A percentile compares a stretch with the other conserved stretches of the same genome.
Conservation (phyloP, 2,888 invertebrate species). For the Lithodes maja region DNA sequence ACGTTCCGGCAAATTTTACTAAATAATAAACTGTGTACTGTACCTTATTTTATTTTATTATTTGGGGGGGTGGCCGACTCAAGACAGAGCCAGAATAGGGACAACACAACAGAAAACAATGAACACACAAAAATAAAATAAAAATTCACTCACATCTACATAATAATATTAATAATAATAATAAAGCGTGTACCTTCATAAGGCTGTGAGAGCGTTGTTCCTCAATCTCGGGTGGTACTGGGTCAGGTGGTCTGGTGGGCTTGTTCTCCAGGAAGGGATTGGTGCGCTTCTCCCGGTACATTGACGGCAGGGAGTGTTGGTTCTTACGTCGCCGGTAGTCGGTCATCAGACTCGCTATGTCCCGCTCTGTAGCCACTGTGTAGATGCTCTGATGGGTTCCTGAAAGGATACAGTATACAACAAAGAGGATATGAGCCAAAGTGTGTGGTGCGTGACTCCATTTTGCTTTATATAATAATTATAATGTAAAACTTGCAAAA, state of each 20-base stretch:
- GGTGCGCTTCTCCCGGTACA: slow-evolving; percentile 62
- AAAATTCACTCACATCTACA: too few relatives aligned
- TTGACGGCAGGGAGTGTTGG: slow-evolving; percentile 75
- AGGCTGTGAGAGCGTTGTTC: slow-evolving; percentile 88
- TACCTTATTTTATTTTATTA: too few relatives aligned
- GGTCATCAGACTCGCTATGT: slow-evolving; percentile 77
- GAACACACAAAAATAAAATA: too few relatives aligned
- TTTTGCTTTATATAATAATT: neutral
- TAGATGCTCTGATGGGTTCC: slow-evolving; percentile 73
- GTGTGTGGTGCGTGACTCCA: neutral
- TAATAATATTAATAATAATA: too few relatives aligned
- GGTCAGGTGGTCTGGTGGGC: slow-evolving; percentile 61
- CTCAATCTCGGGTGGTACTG: slow-evolving; percentile 86
- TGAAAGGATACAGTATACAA: neutral
- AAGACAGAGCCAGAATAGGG: too few relatives aligned
- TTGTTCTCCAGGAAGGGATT: slow-evolving; percentile 69
- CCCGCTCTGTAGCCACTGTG: slow-evolving; percentile 76
- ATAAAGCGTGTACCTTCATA: slow-evolving; percentile 80
- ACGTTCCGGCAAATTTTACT: too few relatives aligned
- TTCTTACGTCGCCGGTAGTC: slow-evolving; percentile 78
- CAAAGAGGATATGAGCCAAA: neutral
- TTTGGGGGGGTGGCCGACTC: too few relatives aligned
- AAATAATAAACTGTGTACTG: too few relatives aligned
- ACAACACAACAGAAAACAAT: too few relatives aligned
- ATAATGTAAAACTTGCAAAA: neutral